Base-by-base conservation (phyloP, 1,140 invertebrate species). In the Onthophagus taurus region DNA sequence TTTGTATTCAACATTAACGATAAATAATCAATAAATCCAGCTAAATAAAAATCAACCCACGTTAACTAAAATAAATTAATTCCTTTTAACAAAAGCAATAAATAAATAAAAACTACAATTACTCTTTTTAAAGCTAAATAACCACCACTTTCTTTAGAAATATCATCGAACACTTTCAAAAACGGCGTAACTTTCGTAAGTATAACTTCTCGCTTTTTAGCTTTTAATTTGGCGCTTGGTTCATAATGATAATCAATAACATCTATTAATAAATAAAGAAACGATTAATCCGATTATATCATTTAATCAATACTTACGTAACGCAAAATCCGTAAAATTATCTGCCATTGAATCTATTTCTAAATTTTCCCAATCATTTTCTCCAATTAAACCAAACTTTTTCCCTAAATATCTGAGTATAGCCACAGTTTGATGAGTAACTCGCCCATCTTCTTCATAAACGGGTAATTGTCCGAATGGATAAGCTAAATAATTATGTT, bases 391-490 rank as follows among this genome's bases (percentile, higher is more conserved):
- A 42, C 70, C 74, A 39, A 71, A 72, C 47, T 78, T 66, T 51
- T 75, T 79, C 2, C 80, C 83, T n/a, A 85, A 59, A 52, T 78
- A 86, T 21, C 81, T 71, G 19, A 68, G 70, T 52, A 89, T 84
- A 20, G 84, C 76, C 19, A 72, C 59, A 44, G 77, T 79, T 62
- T 88, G 83, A 54, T 73, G 66, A 8, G 81, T 61, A 7, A 82
- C 59, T 51, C 78, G 76, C 6, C 77, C 83, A 55, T 87, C 77
- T 7, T 83, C 65, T 58, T 82, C 79, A 36, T 88, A 59, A 7
- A 85, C 67, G 0, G 85, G 85, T 31, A 85, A 61, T 61, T 83
- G 76, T 5, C 81, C 82, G 63, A 78, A 84, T 13, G 83, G 83
- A 61, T 73, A n/a, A n/a, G n/a, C n/a, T n/a, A n/a, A n/a, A n/a